phyloP scores from a whole-genome alignment of 2,113 vertebrate genomes.

The Polypterus senegalus region DNA sequence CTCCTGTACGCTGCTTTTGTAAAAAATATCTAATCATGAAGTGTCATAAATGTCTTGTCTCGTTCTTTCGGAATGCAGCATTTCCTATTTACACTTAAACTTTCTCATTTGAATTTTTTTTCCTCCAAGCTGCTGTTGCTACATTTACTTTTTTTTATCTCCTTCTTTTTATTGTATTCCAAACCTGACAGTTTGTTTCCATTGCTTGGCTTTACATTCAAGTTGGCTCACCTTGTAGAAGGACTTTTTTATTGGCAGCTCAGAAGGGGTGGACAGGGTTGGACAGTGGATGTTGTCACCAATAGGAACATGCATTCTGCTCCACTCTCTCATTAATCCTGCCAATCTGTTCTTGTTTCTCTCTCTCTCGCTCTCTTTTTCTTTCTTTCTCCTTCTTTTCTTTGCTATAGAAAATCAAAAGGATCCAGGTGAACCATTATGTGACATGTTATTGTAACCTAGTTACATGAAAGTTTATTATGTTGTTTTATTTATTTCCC shows the following conservation, averaged over 20 bases:
- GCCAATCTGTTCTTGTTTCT: constrained; percentile 78
- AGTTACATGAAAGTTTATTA: constrained; percentile 44
- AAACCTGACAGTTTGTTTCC: constrained; percentile 34
- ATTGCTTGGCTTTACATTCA: constrained; percentile 41
- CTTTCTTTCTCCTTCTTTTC: constrained; percentile 70
- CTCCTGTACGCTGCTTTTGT: too few relatives aligned
- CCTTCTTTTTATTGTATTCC: constrained; percentile 7
- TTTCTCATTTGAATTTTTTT: constrained; percentile 32
- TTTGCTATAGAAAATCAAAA: constrained; percentile 88
- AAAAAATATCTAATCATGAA: too few relatives aligned
- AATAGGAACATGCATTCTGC: constrained; percentile 31
- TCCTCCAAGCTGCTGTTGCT: constrained; percentile 55
- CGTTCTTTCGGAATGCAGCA: too few relatives aligned
- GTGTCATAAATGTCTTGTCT: too few relatives aligned
- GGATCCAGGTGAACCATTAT: constrained; percentile 89
- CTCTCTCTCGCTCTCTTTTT: constrained; percentile 46
- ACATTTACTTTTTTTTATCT: constrained; percentile 29
- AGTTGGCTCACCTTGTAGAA: constrained; percentile 46
- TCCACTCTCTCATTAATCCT: constrained; percentile 72
- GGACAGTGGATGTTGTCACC: constrained; percentile 52
- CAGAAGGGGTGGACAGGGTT: constrained; percentile 39
- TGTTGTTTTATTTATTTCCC: constrained; percentile 51
- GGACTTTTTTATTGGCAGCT: constrained; percentile 51
- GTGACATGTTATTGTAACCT: constrained; percentile 74
- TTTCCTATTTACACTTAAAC: too few relatives aligned